phyloP scores from a whole-genome alignment of 2,113 vertebrate species.

The Lophotis ruficrista region DNA sequence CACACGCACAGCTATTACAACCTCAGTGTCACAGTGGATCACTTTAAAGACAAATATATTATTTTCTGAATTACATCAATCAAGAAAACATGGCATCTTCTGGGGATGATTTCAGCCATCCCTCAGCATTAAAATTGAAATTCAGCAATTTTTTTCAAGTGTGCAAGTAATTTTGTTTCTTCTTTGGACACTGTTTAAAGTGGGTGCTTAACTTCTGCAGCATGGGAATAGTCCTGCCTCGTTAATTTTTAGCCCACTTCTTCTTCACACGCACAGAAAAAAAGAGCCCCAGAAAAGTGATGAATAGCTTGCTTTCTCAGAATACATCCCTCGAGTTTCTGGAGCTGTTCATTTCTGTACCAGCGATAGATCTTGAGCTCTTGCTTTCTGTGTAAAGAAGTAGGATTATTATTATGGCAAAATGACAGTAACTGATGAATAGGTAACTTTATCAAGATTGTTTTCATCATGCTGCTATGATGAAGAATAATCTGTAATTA shows the following conservation, averaged over 20 bases:
- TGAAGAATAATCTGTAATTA: constrained; percentile 45
- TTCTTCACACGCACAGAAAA: background rate
- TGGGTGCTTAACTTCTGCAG: background rate
- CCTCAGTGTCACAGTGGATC: background rate
- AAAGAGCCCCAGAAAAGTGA: background rate
- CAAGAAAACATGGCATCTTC: background rate
- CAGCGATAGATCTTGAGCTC: background rate
- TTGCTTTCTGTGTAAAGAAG: background rate
- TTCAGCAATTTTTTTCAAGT: background rate
- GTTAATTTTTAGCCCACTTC: background rate
- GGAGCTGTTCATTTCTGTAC: background rate
- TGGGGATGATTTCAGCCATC: background rate
- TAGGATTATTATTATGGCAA: background rate
- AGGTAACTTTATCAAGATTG: constrained; percentile 41
- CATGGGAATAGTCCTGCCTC: background rate
- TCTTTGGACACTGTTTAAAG: background rate
- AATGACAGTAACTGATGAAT: constrained; percentile 35
- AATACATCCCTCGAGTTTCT: background rate
- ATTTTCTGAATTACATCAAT: background rate
- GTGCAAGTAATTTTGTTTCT: background rate
- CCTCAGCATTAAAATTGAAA: background rate
- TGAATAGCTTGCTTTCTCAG: background rate
- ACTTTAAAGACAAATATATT: background rate
- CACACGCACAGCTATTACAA: background rate
- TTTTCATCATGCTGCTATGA: constrained; percentile 17